These are phyloP conservation scores for Elachura formosa DNA, from an alignment of 2,113 vertebrate species.

Conservation along the genomic window DNA sequence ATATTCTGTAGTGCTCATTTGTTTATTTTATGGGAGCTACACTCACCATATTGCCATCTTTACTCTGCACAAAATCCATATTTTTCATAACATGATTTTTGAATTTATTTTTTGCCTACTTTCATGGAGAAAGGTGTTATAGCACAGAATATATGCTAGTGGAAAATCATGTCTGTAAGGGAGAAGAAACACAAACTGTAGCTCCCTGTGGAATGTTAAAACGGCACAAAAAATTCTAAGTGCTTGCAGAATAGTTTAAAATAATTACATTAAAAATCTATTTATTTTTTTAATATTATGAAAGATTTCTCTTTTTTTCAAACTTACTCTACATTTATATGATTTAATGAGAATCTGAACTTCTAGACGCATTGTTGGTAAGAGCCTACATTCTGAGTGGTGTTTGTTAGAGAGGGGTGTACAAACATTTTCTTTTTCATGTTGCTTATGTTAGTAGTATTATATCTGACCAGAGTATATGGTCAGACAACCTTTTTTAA, in stretches of 20 bases:
- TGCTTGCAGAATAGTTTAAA: not conserved
- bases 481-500: not conserved
- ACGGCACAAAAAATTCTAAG: not conserved
- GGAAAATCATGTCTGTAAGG: not conserved
- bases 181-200: not conserved
- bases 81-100: not conserved
- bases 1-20: not conserved
- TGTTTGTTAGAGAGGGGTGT: not conserved
- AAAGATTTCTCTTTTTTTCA: not conserved
- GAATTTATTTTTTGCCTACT: not conserved
- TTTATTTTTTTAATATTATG: not conserved
- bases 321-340: not conserved
- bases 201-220: not conserved
- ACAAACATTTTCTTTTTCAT: not conserved
- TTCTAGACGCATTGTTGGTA: not conserved
- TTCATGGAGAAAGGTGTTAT: not conserved
- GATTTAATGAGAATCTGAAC: not conserved
- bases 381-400: not conserved
- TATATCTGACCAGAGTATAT: not conserved
- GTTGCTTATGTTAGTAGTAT: not conserved
- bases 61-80: not conserved
- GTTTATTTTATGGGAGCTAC: not conserved
- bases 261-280: not conserved
- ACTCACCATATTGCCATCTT: not conserved
- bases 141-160: not conserved